Percentiles rank a stretch among this genome's conserved stretches.
These are phyloP conservation scores for Microctonus brassicae DNA, from an alignment of 2,888 invertebrate species.

Conservation along the genomic window DNA sequence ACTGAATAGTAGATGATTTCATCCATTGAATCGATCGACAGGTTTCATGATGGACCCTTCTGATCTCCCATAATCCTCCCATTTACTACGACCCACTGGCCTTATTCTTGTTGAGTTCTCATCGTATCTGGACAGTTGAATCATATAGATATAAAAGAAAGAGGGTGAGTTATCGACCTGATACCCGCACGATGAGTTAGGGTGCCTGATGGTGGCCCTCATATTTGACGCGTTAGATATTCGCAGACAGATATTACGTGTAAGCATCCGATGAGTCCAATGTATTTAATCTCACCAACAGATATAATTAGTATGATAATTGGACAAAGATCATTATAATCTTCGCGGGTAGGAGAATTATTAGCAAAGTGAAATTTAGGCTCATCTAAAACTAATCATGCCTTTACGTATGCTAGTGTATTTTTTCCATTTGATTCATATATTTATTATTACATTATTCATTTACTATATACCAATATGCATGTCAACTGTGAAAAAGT, in stretches of 20 bases:
- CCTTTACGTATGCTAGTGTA: no score
- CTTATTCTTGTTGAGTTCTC: not conserved
- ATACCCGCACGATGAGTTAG: not conserved
- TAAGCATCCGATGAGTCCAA: not conserved
- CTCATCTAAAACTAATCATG: no score
- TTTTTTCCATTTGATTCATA: no score
- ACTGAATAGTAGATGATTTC: slow-evolving; percentile 60
- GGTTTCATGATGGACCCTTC: slow-evolving; percentile 45
- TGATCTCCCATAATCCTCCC: slow-evolving; percentile 48
- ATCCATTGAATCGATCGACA: slow-evolving; percentile 52
- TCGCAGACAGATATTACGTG: not conserved
- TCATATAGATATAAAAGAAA: not conserved
- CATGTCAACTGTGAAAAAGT: not conserved
- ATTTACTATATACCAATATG: not conserved
- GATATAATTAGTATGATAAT: not conserved
- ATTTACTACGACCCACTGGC: slow-evolving; percentile 35
- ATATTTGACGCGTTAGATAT: not conserved
- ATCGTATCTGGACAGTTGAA: not conserved
- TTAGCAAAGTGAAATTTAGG: not conserved
- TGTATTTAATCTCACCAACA: not conserved
- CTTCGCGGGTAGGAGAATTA: not conserved
- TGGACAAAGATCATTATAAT: not conserved
- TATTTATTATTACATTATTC: no score
- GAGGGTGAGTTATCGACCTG: slow-evolving; percentile 19
- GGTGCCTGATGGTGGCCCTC: not conserved